Base-by-base conservation (phyloP, 1,140 invertebrate species). In the Diuraphis noxia region DNA sequence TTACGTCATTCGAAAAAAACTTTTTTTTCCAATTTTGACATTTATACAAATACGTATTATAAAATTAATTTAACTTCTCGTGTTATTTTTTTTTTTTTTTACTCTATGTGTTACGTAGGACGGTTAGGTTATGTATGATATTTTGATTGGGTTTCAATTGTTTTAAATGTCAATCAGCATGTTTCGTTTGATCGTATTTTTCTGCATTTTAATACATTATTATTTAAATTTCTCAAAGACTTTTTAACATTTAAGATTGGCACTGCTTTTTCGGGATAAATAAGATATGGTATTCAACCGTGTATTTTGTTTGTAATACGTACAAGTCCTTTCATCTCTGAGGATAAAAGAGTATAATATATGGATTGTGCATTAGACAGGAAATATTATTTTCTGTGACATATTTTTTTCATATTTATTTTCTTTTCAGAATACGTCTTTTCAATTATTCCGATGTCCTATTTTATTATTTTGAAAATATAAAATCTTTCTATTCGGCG, bases 341-440 rank as follows among this genome's bases (percentile, higher is more conserved):
- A 79, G 72, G n/a, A 79, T 79, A 79, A 79, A 79, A 36, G n/a
- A 79, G 72, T 79, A 79, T 79, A 79, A 79, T 79, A 36, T 79
- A 79, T 36, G n/a, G 34, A 36, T 79, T 79, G 34, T 79, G 72
- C 34, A 79, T 79, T 79, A 79, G 72, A 79, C 72, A 36, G 72
- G 21, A 79, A 79, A 79, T 79, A 79, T 79, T 79, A 79, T 79
- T 79, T 79, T 34, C 72, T 36, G 72, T 79, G 34, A 79, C 72
- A 79, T 72, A 23, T 79, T 36, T 79, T 36, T 79, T 79, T 34
- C 72, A 79, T 79, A 36, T n/a, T 72, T 34, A 6, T 3, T 79
- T 79, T 34, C 19, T 3, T 79, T 79, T 79, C 2, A 79, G 21
- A 79, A 36, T 7, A 36, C 34, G 56, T 72, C 30, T 36, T 36